These are phyloP conservation scores for Paralvinella palmiformis DNA, from an alignment of 1,140 invertebrate genomes.

Conservation along the genomic window DNA sequence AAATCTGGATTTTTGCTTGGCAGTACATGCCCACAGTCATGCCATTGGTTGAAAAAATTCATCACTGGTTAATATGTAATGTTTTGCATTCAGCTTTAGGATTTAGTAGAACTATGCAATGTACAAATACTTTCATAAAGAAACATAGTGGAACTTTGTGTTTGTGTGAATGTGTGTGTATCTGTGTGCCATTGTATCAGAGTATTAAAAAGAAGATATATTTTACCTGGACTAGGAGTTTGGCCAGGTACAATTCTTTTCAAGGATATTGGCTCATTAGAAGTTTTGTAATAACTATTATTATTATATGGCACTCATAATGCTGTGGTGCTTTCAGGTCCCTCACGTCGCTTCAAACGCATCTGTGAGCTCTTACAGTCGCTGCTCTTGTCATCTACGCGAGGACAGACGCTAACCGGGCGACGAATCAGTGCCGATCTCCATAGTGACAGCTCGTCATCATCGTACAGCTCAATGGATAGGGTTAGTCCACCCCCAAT, in stretches of 20 bases:
- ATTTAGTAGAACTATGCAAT: too few relatives aligned
- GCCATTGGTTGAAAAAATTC: too few relatives aligned
- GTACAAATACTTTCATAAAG: too few relatives aligned
- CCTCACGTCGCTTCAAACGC: conserved; percentile 85
- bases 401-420: not conserved
- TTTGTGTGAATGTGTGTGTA: conserved; percentile 15
- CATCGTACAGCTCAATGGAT: conserved; percentile 22
- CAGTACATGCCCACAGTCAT: not conserved
- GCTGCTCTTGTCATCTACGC: conserved; percentile 29
- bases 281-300: conserved; percentile 11
- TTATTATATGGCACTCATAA: conserved; percentile 22
- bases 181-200: conserved; percentile 15
- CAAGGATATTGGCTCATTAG: too few relatives aligned
- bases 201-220: not conserved
- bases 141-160: too few relatives aligned
- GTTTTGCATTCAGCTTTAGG: not conserved
- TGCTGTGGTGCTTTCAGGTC: conserved; percentile 64
- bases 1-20: not conserved
- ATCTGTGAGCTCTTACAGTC: conserved; percentile 92
- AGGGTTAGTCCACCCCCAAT: too few relatives aligned
- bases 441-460: conserved; percentile 14
- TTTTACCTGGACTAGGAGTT: not conserved
- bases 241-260: too few relatives aligned
- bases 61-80: not conserved
- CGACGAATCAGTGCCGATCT: conserved; percentile 18